Evolutionary conservation across 92 coral and sea anemone species (phyloP), one percentile per base, ranked within the genome.

Genomic region (Anthopleura xanthogrammica): DNA sequence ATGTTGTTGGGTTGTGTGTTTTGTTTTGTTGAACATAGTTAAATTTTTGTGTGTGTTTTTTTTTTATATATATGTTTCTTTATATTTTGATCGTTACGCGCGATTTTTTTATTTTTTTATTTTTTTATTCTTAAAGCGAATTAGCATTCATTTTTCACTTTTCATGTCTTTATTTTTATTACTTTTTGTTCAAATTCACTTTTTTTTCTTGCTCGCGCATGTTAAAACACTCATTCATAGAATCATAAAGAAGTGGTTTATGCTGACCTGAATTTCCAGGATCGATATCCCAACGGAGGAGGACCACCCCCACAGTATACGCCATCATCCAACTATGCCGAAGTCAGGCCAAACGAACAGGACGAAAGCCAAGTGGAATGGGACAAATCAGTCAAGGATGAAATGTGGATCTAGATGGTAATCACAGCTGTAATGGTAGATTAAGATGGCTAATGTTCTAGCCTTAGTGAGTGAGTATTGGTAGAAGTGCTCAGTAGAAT

Each of bases 201-300:
- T 81, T 81, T 81, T 39, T 75, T 68, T 81, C 55, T 56, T 60
- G 72, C 77, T 75, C 60, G 43, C 43, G 17, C 13, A 79, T 48
- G 20, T 71, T 29, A 68, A 16, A 64, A 71, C 71, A 50, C 56
- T 20, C 58, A 68, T 79, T 23, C 66, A 48, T 54, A 85, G 88
- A 85, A 76, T 60, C 88, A 72, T 85, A 85, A 85, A 72, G 88
- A 85, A 60, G 77, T 85, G 77, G 83, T 75, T 85, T 85, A 85
- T 85, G 88, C 88, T 78, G 88, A 78, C 81, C 88, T 85, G 88
- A 78, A 72, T 85, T 85, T 85, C 88, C 88, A 85, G 88, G 79
- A 85, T 79, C 83, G 88, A 4, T 78, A 85, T 46, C 82, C 87
- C 58, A 85, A 85, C 56, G 88, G 88, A 19, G 88, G 81, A 79